These are phyloP conservation scores for Lasioglossum baleicum DNA, from an alignment of 1,140 invertebrate species.

Conservation along the genomic window DNA sequence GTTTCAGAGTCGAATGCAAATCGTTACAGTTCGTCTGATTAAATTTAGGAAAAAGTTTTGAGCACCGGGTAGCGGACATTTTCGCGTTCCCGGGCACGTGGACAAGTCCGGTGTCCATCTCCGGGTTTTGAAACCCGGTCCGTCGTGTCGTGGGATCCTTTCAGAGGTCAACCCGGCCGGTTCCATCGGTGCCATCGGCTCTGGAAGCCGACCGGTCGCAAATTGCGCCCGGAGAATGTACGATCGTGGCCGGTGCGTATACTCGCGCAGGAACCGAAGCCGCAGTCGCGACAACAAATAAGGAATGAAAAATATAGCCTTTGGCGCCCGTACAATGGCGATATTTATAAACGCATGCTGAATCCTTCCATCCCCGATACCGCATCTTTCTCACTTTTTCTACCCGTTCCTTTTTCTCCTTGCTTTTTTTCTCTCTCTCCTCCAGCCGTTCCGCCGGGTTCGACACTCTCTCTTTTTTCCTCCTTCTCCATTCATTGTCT, in stretches of 20 bases:
- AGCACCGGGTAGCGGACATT: too few relatives aligned
- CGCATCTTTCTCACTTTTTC: slow-evolving; percentile 17
- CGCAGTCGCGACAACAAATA: slow-evolving; percentile 50
- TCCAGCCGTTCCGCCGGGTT: too few relatives aligned
- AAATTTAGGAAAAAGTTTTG: too few relatives aligned
- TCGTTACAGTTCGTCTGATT: too few relatives aligned
- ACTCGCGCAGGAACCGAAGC: slow-evolving; percentile 15
- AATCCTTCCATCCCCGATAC: slow-evolving; percentile 46
- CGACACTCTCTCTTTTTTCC: background rate
- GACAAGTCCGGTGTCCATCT: background rate
- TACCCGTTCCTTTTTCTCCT: background rate
- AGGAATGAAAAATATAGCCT: slow-evolving; percentile 53
- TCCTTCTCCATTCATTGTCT: background rate
- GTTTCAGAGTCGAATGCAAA: too few relatives aligned
- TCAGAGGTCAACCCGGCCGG: slow-evolving; percentile 28
- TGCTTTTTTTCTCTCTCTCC: background rate
- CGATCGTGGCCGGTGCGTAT: slow-evolving; percentile 39
- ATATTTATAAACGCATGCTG: slow-evolving; percentile 53
- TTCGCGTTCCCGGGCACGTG: too few relatives aligned
- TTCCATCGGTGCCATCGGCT: slow-evolving; percentile 19
- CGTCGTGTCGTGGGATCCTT: slow-evolving; percentile 24
- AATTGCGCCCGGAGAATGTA: slow-evolving; percentile 48
- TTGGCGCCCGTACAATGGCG: slow-evolving; percentile 52
- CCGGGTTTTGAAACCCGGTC: slow-evolving; percentile 1
- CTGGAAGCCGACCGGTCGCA: slow-evolving; percentile 33